Percentiles rank a stretch among this genome's conserved stretches.
Evolutionary conservation across 1,140 invertebrate genomes (phyloP).

Genomic region (Araneus ventricosus): DNA sequence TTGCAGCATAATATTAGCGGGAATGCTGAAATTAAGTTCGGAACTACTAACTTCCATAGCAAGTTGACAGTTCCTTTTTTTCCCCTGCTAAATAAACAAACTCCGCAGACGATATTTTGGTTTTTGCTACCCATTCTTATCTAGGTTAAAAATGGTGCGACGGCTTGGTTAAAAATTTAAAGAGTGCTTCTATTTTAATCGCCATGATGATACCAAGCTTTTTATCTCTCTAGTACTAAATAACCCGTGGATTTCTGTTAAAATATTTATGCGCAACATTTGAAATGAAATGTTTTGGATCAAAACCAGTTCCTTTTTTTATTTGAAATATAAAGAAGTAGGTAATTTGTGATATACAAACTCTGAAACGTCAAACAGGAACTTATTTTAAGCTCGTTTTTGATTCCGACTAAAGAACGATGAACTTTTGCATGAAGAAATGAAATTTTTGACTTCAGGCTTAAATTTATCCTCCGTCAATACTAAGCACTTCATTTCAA

Average conservation of each 20-base stretch:
- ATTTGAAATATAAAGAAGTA: neutral
- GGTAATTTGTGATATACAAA: neutral
- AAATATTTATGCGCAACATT: neutral
- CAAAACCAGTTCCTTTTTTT: slow-evolving; percentile 28
- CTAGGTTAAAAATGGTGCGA: neutral
- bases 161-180: neutral
- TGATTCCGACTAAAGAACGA: no score
- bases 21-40: neutral
- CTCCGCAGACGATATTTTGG: neutral
- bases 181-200: neutral
- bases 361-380: neutral
- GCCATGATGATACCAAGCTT: neutral
- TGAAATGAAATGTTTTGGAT: slow-evolving; percentile 23
- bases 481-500: no score
- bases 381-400: neutral
- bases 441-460: no score
- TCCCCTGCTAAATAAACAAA: neutral
- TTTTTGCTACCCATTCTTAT: neutral
- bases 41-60: neutral
- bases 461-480: no score
- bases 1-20: no score
- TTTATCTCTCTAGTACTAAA: neutral
- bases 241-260: neutral
- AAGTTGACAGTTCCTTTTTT: neutral
- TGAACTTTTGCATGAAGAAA: no score